Percentiles rank a stretch among this genome's conserved stretches.
phyloP scores from a whole-genome alignment of 1,140 invertebrate species.

The Procambarus clarkii region DNA sequence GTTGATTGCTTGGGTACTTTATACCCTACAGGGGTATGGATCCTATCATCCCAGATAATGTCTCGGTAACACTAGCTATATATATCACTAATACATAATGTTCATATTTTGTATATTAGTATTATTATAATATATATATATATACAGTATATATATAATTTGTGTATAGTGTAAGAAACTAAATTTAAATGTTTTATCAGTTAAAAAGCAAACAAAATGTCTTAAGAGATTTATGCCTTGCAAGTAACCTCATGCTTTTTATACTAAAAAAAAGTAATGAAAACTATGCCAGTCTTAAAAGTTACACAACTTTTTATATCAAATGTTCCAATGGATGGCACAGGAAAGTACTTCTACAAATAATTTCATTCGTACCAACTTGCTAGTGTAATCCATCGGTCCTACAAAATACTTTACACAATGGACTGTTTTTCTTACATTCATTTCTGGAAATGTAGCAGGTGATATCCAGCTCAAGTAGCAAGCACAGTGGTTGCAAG shows the following conservation, averaged over 20 bases:
- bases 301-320: not conserved
- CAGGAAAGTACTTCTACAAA: not conserved
- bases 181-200: not conserved
- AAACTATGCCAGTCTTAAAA: not conserved
- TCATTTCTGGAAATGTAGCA: constrained; percentile 3
- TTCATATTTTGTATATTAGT: too few relatives aligned
- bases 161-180: too few relatives aligned
- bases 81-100: too few relatives aligned
- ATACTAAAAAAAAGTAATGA: not conserved
- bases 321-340: not conserved
- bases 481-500: too few relatives aligned
- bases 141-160: too few relatives aligned
- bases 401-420: not conserved
- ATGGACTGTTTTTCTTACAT: constrained; percentile 7
- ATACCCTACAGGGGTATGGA: too few relatives aligned
- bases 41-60: too few relatives aligned
- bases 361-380: not conserved
- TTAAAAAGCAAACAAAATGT: not conserved
- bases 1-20: too few relatives aligned
- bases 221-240: constrained; percentile 7
- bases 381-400: not conserved
- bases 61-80: too few relatives aligned
- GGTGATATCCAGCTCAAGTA: not conserved
- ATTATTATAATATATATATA: too few relatives aligned
- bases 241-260: not conserved